phyloP scores from a whole-genome alignment of 2,888 invertebrate genomes.

The Rhaphigaster nebulosa region DNA sequence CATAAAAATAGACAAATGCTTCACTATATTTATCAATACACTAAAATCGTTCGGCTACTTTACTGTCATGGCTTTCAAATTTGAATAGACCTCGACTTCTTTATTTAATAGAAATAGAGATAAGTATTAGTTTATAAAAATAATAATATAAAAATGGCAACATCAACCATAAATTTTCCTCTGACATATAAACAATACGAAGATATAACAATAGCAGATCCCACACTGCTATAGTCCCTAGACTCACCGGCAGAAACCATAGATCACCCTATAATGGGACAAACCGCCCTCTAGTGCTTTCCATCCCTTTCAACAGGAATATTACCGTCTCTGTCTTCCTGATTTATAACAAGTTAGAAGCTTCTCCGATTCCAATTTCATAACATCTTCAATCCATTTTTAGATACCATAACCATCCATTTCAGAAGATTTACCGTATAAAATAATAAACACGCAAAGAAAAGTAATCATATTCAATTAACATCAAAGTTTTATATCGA shows the following conservation, averaged over 20 bases:
- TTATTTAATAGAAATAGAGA: background rate
- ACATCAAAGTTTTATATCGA: too few relatives aligned
- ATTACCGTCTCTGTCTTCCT: background rate
- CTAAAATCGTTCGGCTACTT: too few relatives aligned
- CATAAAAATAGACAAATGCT: too few relatives aligned
- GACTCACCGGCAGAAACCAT: background rate
- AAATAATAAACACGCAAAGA: too few relatives aligned
- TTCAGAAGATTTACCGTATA: too few relatives aligned
- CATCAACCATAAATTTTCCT: background rate
- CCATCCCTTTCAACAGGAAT: background rate
- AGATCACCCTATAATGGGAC: background rate
- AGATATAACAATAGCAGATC: background rate
- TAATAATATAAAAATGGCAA: background rate
- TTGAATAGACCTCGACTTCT: too few relatives aligned
- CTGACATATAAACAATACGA: constrained; percentile 6
- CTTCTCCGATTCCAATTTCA: background rate
- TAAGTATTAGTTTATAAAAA: background rate
- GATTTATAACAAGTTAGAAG: background rate
- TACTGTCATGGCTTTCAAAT: too few relatives aligned
- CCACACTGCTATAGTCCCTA: background rate
- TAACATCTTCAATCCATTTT: background rate
- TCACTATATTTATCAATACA: too few relatives aligned
- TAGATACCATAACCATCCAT: too few relatives aligned
- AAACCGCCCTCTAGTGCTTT: background rate
- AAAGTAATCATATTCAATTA: too few relatives aligned